These are phyloP conservation scores for Clistopyga incitator DNA, from an alignment of 2,888 invertebrate species.

Conservation along the genomic window DNA sequence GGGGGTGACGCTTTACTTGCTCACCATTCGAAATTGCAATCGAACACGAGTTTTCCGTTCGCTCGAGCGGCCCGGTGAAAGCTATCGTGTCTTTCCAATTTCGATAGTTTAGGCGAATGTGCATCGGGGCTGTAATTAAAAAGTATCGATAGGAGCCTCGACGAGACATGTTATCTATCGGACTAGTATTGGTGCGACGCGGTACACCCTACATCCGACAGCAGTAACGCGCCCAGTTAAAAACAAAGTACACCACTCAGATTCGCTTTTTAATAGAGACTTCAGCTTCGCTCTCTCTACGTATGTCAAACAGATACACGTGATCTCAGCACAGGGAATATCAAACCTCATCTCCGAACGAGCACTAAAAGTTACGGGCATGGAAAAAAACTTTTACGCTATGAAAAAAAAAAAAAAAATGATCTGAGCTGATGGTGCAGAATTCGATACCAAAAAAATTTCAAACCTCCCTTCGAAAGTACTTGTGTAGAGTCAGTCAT, in stretches of 20 bases:
- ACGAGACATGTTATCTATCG: neutral
- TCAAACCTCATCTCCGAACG: neutral
- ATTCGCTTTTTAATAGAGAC: constrained; percentile 7
- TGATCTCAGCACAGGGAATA: neutral
- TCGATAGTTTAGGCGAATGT: constrained; percentile 53
- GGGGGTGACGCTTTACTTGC: neutral
- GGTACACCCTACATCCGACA: neutral
- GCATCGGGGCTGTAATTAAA: constrained; percentile 69
- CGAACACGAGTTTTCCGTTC: constrained; percentile 34
- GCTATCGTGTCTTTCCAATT: constrained; percentile 48
- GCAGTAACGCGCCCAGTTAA: neutral
- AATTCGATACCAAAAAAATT: neutral
- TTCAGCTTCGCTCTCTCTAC: neutral
- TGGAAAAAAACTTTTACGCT: neutral
- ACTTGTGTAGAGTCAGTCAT: no score
- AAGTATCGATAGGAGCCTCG: constrained; percentile 71
- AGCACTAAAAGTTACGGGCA: neutral
- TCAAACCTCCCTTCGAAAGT: neutral
- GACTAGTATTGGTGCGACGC: neutral
- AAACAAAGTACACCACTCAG: neutral
- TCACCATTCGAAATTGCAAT: constrained; percentile 15
- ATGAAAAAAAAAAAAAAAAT: neutral
- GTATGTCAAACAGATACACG: neutral
- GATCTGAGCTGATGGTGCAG: neutral
- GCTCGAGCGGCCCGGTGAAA: neutral